Evolutionary conservation across 2,113 vertebrate genomes (phyloP), one percentile per base, ranked within the genome.

Genomic region (Leptodactylus fuscus): DNA sequence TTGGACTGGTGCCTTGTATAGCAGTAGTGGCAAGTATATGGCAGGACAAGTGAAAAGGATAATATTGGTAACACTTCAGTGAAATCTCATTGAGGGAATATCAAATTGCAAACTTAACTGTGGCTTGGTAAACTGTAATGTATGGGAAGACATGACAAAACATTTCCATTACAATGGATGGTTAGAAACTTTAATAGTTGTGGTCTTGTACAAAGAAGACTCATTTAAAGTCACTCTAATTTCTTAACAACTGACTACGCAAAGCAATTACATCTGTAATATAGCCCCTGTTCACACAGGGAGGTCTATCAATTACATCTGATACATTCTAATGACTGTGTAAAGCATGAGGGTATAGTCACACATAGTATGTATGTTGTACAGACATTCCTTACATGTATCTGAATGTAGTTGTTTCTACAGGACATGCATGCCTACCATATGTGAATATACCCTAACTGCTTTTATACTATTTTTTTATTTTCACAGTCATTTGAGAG

Each of bases 21-120:
- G 71, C 60, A 55, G 75, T 60, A 55, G 83, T 85, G 83, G 83
- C 65, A 85, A 85, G 48, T 24, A 79, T 58, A 85, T 80, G 60
- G 75, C 75, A 85, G 46, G 18, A 55, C 44, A 36, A 53, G 48
- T 36, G 34, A 78, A 85, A 79, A 62, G 53, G 36, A 84, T 79
- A 67, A 85, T 80, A 85, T 69, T 67, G 46, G 58, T 85, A 85
- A 79, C 60, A 85, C 83, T 85, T 85, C 71, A 85, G 38, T 79
- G 49, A 49, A 70, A 79, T 55, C 75, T 71, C 48, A 55, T 80
- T 79, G 69, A 71, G 83, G 75, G 48, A 71, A 53, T 79, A 79
- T 85, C 62, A 71, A 20, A 34, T 85, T 85, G 38, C 29, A 48
- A 20, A 5, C 71, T 65, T 84, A 62, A 76, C 53, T 76, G 36